A percentile compares a stretch with the other conserved stretches of the same genome.
These are phyloP conservation scores for Alces alces DNA, from an alignment of 2,113 vertebrate genomes.

Conservation along the genomic window DNA sequence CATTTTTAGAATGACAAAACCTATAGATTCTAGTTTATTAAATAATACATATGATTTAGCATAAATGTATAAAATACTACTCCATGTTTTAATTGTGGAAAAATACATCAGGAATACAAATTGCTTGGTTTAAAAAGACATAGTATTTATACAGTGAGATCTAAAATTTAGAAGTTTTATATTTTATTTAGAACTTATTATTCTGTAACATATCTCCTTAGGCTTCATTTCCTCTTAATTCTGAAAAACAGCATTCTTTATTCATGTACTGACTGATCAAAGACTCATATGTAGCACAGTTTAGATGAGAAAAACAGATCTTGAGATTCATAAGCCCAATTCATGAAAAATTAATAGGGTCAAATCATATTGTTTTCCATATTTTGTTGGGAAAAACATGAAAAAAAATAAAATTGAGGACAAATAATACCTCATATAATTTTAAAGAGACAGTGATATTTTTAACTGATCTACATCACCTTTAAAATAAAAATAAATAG, in stretches of 20 bases:
- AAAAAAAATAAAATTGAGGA: not conserved
- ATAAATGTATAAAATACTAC: not conserved
- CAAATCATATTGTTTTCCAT: conserved; percentile 56
- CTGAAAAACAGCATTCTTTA: conserved; percentile 75
- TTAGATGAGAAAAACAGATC: conserved; percentile 55
- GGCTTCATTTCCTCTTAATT: conserved; percentile 75
- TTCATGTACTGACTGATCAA: conserved; percentile 77
- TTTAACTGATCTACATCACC: not conserved
- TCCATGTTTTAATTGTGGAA: not conserved
- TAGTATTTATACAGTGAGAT: conserved; percentile 33
- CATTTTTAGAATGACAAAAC: not conserved
- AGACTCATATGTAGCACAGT: conserved; percentile 68
- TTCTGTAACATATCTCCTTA: conserved; percentile 62
- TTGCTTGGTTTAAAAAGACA: not conserved
- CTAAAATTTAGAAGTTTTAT: conserved; percentile 56
- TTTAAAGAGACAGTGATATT: not conserved
- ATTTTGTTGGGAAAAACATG: conserved; percentile 1
- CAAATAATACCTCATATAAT: not conserved
- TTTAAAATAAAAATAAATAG: not conserved
- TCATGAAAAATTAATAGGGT: conserved; percentile 68
- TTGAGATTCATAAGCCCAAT: conserved; percentile 56
- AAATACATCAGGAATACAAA: not conserved
- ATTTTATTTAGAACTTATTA: conserved; percentile 71
- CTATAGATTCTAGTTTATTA: not conserved
- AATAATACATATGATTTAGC: not conserved